Conservation (phyloP, 2,113 vertebrate genomes). For the Illadopsis cleaveri region DNA sequence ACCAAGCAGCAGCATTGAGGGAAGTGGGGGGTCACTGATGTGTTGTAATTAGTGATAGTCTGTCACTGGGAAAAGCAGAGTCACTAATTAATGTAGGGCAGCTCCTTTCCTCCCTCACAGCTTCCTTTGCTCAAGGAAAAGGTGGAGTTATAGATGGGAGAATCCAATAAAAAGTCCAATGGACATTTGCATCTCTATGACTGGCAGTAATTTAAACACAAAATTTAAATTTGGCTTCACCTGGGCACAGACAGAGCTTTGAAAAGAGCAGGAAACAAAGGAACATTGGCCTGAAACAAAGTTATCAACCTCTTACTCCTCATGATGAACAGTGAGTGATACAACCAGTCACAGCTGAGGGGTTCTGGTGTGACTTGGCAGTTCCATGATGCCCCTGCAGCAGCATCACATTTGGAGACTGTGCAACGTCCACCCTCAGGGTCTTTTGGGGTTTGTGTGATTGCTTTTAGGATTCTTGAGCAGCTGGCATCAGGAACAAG, state of each 20-base stretch:
- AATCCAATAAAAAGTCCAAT: background rate
- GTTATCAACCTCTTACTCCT: background rate
- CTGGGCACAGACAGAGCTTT: background rate
- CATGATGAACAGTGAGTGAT: background rate
- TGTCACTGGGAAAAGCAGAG: background rate
- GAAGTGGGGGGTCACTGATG: background rate
- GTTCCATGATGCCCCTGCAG: background rate
- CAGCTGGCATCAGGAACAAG: background rate
- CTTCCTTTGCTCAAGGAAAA: background rate
- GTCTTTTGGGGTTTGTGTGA: background rate
- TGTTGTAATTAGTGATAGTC: conserved; percentile 37
- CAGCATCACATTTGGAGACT: background rate
- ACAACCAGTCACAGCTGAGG: background rate
- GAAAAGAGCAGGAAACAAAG: background rate
- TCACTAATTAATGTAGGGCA: conserved; percentile 25
- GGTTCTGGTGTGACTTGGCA: background rate
- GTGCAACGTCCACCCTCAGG: background rate
- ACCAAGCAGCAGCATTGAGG: background rate
- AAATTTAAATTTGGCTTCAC: background rate
- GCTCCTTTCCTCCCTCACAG: background rate
- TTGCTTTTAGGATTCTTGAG: background rate
- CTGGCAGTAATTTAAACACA: background rate
- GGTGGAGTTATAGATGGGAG: background rate
- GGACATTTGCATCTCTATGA: background rate
- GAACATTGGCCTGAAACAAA: background rate